Base-by-base conservation (phyloP, 2,797 vertebrate species). In the Chelmon rostratus region DNA sequence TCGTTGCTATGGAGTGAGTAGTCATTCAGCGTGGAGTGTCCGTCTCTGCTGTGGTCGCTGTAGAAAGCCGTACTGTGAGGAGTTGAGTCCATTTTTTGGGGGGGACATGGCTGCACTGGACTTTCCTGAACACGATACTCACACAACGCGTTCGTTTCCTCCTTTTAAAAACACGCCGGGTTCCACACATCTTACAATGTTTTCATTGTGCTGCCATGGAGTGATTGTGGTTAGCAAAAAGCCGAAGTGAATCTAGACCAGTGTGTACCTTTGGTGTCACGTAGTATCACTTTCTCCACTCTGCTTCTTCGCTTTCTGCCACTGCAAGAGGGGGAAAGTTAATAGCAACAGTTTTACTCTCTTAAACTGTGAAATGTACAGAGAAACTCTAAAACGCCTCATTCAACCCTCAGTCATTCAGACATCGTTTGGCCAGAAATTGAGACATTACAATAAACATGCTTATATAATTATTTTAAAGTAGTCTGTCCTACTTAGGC, bases 201-300 rank as follows among this genome's bases (percentile, higher is more conserved):
- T 68, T 28, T 76, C 73, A 52, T 70, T 78, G 69, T 83, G 37
- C 68, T 19, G 18, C 23, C 40, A 42, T 28, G 1, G n/a, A 67
- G 50, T 8, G 18, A 52, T 1, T 76, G 50, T 33, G 52, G 78
- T 65, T 44, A 40, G 52, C 16, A 46, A 15, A 73, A 62, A 79
- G 68, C 28, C 61, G 66, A 82, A 80, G 49, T 74, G 53, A 84
- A 81, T 59, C 42, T 37, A 10, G 42, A 52, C 28, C 7, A 15
- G 49, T 10, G 46, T 44, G 28, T 15, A 23, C 16, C 52, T 52
- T 11, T 25, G 13, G 28, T 42, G 8, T 35, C 28, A 33, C 61
- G 44, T n/a, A 16, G 42, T 63, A 61, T 85, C 78, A 69, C 25
- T 80, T 83, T 72, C 73, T 65, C 25, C 33, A 4, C 21, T 8